Conservation (phyloP, 1,140 invertebrate species). For the Venturia canescens region DNA sequence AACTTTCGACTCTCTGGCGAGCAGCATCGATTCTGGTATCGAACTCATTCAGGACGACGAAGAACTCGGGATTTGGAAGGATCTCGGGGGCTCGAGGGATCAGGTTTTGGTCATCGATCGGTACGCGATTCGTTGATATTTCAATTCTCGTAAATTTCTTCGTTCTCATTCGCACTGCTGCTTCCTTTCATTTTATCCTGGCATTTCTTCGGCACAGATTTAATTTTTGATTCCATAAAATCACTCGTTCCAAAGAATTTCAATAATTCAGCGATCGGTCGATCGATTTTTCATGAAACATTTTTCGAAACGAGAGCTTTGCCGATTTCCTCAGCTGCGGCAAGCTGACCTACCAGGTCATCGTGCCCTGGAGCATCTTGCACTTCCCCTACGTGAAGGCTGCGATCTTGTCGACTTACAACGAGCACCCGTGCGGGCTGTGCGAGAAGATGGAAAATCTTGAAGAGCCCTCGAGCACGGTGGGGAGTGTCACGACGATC, state of each 20-base stretch:
- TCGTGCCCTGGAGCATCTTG: constrained; percentile 72
- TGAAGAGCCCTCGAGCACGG: too few relatives aligned
- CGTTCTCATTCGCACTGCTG: background rate
- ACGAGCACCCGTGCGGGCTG: constrained; percentile 71
- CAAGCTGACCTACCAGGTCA: constrained; percentile 69
- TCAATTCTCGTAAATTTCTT: constrained; percentile 3
- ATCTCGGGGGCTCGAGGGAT: constrained; percentile 63
- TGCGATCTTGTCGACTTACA: constrained; percentile 70
- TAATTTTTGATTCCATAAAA: too few relatives aligned
- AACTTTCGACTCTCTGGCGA: constrained; percentile 46
- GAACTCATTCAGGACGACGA: constrained; percentile 61
- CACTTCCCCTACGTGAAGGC: constrained; percentile 74
- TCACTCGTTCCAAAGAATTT: too few relatives aligned
- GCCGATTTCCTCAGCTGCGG: constrained; percentile 66
- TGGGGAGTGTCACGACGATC: too few relatives aligned
- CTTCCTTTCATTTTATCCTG: too few relatives aligned
- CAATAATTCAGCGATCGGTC: too few relatives aligned
- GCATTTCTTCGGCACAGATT: too few relatives aligned
- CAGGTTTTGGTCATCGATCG: constrained; percentile 69
- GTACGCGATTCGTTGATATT: constrained; percentile 49
- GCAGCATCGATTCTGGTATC: constrained; percentile 54
- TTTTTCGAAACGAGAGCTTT: background rate
- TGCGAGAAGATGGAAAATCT: background rate
- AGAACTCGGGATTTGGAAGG: constrained; percentile 61
- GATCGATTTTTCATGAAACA: too few relatives aligned